Base-by-base conservation (phyloP, 2,113 vertebrate species). In the Callaeas wilsoni region DNA sequence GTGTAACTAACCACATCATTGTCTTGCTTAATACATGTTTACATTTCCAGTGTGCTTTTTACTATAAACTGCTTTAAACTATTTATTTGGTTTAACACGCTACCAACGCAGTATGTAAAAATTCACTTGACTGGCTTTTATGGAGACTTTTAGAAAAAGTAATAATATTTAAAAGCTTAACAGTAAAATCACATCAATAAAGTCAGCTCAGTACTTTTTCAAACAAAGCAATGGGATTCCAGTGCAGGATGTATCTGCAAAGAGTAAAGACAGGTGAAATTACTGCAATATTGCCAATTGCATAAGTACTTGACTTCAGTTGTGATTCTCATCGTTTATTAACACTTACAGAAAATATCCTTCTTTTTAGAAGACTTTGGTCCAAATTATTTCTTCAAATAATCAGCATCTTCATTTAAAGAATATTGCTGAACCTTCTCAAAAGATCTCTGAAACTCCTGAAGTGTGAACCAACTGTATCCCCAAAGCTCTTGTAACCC, bases 131-230 rank as follows among this genome's bases (percentile, higher is more conserved):
- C 30, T 71, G 47, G 37, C 41, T 60, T 93, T 92, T 80, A 87
- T 10, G 39, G 69, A 62, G 47, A 49, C 46, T 44, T 90, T 68
- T n/a, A 70, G 59, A 56, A 68, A 79, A 81, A 70, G 60, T 11
- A 92, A 44, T 64, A 56, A 47, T 81, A 69, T 90, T 84, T 89
- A 81, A 84, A 88, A 94, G 80, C 47, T 68, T 78, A 84, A 50
- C 46, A 82, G 44, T 89, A 91, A 95, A 95, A 79, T 89, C 37
- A 57, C 46, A 63, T 63, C 74, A 83, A 33, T 83, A 60, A 75
- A 92, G 56, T 56, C 55, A 80, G 39, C 46, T 86, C 14, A 75
- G 52, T 69, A 17, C 16, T 67, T 73, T 41, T 26, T 42, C 29
- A 69, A 80, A 74, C 29, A 33, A 69, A 84, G 41, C 3, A 47